Conservation (phyloP, 2,797 vertebrate species). For the Pristis pectinata region DNA sequence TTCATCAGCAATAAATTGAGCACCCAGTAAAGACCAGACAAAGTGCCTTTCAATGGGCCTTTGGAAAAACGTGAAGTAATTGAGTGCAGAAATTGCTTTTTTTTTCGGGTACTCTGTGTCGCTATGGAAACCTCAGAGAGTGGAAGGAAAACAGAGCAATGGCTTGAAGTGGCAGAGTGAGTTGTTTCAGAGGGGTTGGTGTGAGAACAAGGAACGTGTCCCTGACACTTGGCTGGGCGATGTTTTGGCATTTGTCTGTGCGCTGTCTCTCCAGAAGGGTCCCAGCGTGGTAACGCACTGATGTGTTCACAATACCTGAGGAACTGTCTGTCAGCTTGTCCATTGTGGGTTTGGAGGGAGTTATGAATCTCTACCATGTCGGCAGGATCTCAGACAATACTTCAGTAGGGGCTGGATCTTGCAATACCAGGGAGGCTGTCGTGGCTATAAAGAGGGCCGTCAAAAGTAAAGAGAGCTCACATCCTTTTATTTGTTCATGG, state of each 20-base stretch:
- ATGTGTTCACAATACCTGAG: neutral
- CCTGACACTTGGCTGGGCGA: neutral
- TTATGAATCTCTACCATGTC: too few relatives aligned
- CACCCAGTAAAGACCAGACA: neutral
- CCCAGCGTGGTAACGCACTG: neutral
- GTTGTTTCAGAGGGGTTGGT: neutral
- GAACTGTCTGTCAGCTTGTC: neutral
- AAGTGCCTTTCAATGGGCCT: neutral
- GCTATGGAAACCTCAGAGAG: neutral
- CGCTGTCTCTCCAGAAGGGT: too few relatives aligned
- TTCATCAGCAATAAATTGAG: neutral
- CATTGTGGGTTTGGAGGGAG: neutral
- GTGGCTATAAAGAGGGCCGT: too few relatives aligned
- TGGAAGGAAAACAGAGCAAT: neutral
- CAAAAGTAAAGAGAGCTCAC: too few relatives aligned
- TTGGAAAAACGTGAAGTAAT: neutral
- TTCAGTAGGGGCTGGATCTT: too few relatives aligned
- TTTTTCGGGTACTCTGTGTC: neutral
- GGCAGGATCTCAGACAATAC: too few relatives aligned
- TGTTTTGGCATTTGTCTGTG: neutral
- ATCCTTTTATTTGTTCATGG: too few relatives aligned
- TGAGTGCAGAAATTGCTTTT: neutral
- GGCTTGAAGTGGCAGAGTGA: neutral
- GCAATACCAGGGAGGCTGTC: too few relatives aligned
- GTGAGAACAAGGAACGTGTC: neutral